Evolutionary conservation across 64 coral and sea anemone species (phyloP), one percentile per base, ranked within the genome.

Genomic region (Acropora tenuis): DNA sequence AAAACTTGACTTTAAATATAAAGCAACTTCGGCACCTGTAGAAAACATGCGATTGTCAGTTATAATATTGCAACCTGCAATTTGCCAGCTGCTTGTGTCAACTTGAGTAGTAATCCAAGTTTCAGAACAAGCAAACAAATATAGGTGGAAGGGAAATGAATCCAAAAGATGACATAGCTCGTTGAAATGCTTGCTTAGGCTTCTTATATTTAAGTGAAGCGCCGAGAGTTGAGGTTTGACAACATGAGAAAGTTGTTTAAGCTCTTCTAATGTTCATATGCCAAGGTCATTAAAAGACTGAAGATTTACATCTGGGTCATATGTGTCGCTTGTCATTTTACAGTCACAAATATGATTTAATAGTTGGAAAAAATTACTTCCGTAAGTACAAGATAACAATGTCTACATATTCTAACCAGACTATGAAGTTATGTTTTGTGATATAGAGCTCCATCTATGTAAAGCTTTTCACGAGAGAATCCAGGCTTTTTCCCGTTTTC

Each of bases 191-290:
- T 47, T 78, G 65, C 86, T 78, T 44, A 87, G 43, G 42, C 83
- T 92, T 78, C 57, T 86, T 6, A 50, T 48, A 78, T 92, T 86
- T 40, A 92, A 5, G 19, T 85, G 89, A 41, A 90, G 48, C n/a
- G n/a, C n/a, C n/a, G n/a, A n/a, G n/a, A n/a, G n/a, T n/a, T n/a
- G n/a, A n/a, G n/a, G n/a, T n/a, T 55, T 55, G 50, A 55, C 50
- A 55, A 55, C 50, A 55, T 55, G 50, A 9, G 50, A 55, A 55
- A 55, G 3, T 4, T 55, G 50, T 55, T 55, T 8, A 55, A 55
- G 50, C 50, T 55, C 74, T 77, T 45, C 74, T 77, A 48, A 3
- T 44, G 74, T 77, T 47, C 45, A 77, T 77, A 77, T 77, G 6
- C 67, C 67, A 1, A 0, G 67, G 67, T 13, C 67, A 69, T 69